Base-by-base conservation (phyloP, 2,888 invertebrate species). In the Lepidochitona cinerea region DNA sequence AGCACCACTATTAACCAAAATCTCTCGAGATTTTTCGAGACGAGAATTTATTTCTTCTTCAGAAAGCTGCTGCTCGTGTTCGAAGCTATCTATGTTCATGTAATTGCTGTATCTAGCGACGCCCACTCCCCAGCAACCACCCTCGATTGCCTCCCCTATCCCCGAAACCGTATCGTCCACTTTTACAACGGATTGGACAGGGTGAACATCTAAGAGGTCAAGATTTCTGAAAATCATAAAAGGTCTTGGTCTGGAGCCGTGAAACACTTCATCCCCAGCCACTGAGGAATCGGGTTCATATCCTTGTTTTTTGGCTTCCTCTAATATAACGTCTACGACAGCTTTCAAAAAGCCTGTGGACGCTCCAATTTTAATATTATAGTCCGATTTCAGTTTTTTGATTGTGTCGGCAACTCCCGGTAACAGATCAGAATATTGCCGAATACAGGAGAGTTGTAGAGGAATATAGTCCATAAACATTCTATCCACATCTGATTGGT, bases 121-220 rank as follows among this genome's bases (percentile, higher is more conserved):
- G 35, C 89, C 91, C 4, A 91, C 89, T 1, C 88, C 89, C 91
- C 91, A 91, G 75, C 91, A 91, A 0, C 91, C 91, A 0, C 90
- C 91, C 35, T 87, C 81, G 4, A 88, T 79, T 7, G 90, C 91
- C 78, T 91, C 91, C 4, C 84, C 84, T 2, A 91, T 83, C 18
- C 91, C 91, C 23, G 85, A 84, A 4, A 84, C 83, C 0, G 90
- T 90, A 79, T 91, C 91, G 77, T 91, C 91, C 12, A 91, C 88
- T 76, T 89, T 89, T n/a, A 88, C 85, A 26, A 88, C 87, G 0
- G 88, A 81, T 73, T 88, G 83, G 26, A 89, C 87, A 0, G 89
- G 89, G 71, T 82, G 80, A 4, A 91, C 84, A 76, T 90, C 87
- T 29, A 91, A 75, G 12, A 89, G 78, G 68, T 90, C 91, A 71